phyloP scores from a whole-genome alignment of 1,140 invertebrate species.

The Neodiprion virginianus region DNA sequence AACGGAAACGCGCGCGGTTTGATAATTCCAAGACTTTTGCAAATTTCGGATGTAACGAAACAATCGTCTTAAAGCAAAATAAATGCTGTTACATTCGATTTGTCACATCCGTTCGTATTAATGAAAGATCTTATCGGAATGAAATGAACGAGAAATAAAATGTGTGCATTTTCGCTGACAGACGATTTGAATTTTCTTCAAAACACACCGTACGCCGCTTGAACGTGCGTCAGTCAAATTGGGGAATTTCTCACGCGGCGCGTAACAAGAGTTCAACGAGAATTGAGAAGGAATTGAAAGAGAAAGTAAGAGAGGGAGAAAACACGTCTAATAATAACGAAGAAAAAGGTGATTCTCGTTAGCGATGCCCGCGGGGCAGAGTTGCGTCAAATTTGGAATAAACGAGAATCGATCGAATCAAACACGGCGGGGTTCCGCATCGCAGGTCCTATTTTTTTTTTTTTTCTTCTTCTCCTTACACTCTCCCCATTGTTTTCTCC shows the following conservation, averaged over 20 bases:
- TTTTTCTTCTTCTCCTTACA: background rate
- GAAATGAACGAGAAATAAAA: no score
- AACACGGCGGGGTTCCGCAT: background rate
- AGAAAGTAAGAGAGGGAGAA: background rate
- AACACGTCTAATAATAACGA: background rate
- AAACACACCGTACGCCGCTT: no score
- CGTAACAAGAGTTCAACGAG: background rate
- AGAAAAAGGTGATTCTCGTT: constrained; percentile 29
- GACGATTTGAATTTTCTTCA: no score
- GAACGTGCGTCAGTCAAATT: background rate
- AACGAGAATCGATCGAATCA: constrained; percentile 22
- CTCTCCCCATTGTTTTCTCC: background rate
- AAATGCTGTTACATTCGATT: no score
- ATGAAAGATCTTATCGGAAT: no score
- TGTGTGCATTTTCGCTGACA: no score
- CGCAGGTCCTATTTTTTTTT: no score
- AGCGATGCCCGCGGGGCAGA: constrained; percentile 42
- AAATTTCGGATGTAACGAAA: no score
- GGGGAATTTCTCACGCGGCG: background rate
- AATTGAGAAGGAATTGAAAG: background rate
- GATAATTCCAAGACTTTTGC: no score
- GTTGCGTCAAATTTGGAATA: constrained; percentile 35
- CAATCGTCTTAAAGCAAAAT: no score
- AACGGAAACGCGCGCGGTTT: no score
- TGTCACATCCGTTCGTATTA: no score